A percentile compares a stretch with the other conserved stretches of the same genome.
phyloP scores from a whole-genome alignment of 1,140 invertebrate species.

The Dreissena rostriformis region DNA sequence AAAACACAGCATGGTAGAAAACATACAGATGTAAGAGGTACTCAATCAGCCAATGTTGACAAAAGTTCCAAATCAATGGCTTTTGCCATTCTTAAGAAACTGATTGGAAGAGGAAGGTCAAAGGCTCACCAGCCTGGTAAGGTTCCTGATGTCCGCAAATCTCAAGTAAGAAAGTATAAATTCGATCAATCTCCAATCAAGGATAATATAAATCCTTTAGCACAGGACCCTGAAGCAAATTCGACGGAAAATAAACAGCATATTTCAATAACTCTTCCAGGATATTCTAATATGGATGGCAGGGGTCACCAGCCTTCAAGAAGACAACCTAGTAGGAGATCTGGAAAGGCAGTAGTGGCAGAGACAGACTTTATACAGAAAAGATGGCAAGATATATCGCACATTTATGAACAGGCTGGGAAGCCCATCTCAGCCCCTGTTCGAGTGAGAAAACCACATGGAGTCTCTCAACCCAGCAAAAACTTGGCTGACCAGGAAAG shows the following conservation, averaged over 20 bases:
- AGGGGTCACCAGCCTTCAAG: neutral
- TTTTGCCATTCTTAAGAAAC: constrained; percentile 41
- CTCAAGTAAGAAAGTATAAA: constrained; percentile 21
- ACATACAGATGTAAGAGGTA: too few relatives aligned
- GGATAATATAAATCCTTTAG: neutral
- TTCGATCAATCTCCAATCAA: constrained; percentile 2
- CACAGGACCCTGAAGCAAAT: neutral
- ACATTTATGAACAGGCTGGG: neutral
- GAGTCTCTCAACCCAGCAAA: neutral
- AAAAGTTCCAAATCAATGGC: constrained; percentile 24
- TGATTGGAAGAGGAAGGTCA: constrained; percentile 25
- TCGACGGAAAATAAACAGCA: neutral
- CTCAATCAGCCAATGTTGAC: neutral
- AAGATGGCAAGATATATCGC: neutral
- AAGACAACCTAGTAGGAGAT: neutral
- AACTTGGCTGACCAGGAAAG: neutral
- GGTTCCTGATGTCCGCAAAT: constrained; percentile 27
- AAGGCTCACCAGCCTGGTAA: constrained; percentile 29
- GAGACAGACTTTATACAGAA: neutral
- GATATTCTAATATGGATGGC: too few relatives aligned
- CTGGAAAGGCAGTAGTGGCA: constrained; percentile 8
- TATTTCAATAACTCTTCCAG: neutral
- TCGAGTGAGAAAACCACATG: neutral
- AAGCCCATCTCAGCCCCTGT: constrained; percentile 25
- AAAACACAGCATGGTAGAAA: too few relatives aligned